Conservation (phyloP, 2,113 vertebrate species). For the Zonotrichia leucophrys region DNA sequence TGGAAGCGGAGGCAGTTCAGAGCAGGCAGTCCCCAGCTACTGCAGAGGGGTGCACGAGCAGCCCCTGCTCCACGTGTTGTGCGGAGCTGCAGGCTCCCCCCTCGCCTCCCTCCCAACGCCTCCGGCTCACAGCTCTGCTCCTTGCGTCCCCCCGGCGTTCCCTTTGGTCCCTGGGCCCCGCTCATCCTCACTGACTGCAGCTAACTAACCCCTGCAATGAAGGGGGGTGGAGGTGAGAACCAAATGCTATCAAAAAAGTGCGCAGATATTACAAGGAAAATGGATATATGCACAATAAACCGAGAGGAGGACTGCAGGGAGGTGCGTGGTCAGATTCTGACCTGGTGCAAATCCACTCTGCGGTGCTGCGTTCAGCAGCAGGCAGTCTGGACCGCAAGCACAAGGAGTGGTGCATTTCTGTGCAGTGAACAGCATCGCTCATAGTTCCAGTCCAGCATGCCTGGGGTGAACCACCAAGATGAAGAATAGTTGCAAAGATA, state of each 20-base stretch:
- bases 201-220: not conserved
- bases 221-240: not conserved
- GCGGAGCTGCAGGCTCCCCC: not conserved
- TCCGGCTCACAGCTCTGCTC: not conserved
- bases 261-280: not conserved
- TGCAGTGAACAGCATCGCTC: not conserved
- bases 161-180: not conserved
- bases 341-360: not conserved
- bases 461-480: not conserved
- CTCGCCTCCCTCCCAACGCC: not conserved
- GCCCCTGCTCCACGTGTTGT: fast-evolving
- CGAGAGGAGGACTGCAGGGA: not conserved
- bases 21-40: not conserved
- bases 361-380: not conserved
- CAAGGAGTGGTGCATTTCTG: not conserved
- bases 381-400: not conserved
- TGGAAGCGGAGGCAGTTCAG: fast-evolving
- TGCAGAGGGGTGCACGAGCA: not conserved
- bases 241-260: not conserved
- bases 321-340: not conserved
- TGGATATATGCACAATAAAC: not conserved
- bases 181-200: not conserved
- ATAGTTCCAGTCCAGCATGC: not conserved
- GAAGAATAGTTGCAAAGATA: conserved; percentile 15
- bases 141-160: fast-evolving